Conservation (phyloP, 2,113 vertebrate genomes). For the Phrynosoma platyrhinos region DNA sequence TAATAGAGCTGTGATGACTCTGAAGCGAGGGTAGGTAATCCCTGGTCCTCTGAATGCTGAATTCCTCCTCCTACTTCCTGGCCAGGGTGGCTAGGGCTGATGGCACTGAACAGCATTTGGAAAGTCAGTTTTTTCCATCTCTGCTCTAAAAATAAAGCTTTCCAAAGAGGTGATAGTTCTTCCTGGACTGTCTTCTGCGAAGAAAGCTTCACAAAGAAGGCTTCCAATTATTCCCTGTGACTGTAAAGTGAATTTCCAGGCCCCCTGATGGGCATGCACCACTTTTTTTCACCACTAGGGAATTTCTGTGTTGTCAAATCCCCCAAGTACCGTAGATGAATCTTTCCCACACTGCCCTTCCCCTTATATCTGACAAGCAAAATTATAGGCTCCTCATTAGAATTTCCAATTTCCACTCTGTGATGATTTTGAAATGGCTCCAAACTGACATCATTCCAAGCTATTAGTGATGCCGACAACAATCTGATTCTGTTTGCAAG, state of each 20-base stretch:
- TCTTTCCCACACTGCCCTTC: not conserved
- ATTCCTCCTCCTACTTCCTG: too few relatives aligned
- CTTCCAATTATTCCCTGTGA: not conserved
- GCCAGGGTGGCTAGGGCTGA: too few relatives aligned
- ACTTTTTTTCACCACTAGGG: not conserved
- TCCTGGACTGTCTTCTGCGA: not conserved
- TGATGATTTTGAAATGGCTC: slow-evolving; percentile 20
- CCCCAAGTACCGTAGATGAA: not conserved
- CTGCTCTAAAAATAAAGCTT: too few relatives aligned
- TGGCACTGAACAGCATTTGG: too few relatives aligned
- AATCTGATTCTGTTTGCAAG: slow-evolving; percentile 24
- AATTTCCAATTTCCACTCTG: not conserved
- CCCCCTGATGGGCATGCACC: not conserved
- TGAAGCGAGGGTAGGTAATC: too few relatives aligned
- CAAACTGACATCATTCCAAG: slow-evolving; percentile 32
- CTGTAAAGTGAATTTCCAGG: not conserved
- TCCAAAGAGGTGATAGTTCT: not conserved
- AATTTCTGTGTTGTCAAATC: not conserved
- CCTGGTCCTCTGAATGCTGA: too few relatives aligned
- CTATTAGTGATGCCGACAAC: slow-evolving; percentile 24
- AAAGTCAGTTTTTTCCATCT: too few relatives aligned
- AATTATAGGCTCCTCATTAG: slow-evolving; percentile 15
- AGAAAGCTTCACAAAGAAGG: not conserved
- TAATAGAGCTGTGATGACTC: too few relatives aligned
- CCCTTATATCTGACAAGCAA: not conserved